phyloP scores from a whole-genome alignment of 2,888 invertebrate species.

The Fragum sueziense region DNA sequence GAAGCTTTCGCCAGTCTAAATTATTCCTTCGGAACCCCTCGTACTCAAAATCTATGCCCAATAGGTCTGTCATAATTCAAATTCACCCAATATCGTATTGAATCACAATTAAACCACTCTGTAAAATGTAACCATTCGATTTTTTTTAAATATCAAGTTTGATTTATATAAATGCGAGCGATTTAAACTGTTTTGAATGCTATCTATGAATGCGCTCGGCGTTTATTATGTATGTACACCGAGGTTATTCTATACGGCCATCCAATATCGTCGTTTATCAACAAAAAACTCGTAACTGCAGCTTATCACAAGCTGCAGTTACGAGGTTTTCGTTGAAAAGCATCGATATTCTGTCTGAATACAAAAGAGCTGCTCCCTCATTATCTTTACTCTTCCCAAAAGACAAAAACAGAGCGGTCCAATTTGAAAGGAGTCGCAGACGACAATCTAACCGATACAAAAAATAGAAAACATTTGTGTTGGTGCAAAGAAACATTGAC shows the following conservation, averaged over 20 bases:
- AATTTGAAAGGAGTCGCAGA: no score
- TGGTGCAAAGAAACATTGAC: no score
- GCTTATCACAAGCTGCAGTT: no score
- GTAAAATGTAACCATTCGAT: constrained; percentile 7
- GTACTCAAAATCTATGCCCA: constrained; percentile 52
- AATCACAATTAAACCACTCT: background rate
- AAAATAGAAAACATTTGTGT: no score
- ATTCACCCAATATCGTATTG: constrained; percentile 36
- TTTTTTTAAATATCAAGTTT: background rate
- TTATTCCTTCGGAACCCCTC: constrained; percentile 56
- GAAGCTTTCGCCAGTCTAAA: constrained; percentile 62
- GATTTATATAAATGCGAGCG: background rate
- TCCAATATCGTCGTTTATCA: background rate
- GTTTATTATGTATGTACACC: background rate
- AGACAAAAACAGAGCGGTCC: no score
- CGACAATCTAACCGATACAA: no score
- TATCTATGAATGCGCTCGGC: background rate
- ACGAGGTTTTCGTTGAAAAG: no score
- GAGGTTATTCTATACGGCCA: no score
- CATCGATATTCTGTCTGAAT: background rate
- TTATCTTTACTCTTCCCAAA: no score
- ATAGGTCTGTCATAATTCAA: constrained; percentile 58
- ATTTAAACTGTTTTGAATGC: background rate
- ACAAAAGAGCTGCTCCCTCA: no score
- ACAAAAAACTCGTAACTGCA: no score